These are phyloP conservation scores for Exocentrus adspersus DNA, from an alignment of 2,888 invertebrate genomes.

Conservation along the genomic window DNA sequence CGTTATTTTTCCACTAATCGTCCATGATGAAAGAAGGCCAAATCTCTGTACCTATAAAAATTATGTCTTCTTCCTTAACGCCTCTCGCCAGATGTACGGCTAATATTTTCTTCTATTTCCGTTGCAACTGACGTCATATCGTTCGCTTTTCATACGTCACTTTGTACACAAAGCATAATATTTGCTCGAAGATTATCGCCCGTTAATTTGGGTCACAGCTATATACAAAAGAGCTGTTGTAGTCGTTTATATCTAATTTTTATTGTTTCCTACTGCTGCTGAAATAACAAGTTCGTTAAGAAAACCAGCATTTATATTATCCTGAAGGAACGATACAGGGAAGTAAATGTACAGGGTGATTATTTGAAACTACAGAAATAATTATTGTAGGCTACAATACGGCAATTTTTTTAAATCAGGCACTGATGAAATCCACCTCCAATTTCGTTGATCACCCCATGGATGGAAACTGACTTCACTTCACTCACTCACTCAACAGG, in stretches of 20 bases:
- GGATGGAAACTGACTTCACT: too few species aligned
- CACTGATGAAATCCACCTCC: too few species aligned
- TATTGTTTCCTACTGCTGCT: conserved; percentile 18
- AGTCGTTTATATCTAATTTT: background rate
- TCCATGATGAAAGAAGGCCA: conserved; percentile 7
- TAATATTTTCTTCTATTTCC: conserved; percentile 40
- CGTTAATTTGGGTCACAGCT: conserved; percentile 28
- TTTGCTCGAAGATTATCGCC: conserved; percentile 35
- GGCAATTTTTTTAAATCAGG: too few species aligned
- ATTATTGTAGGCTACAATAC: too few species aligned
- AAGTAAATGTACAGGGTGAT: too few species aligned
- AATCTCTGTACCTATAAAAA: background rate
- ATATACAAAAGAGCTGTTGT: conserved; percentile 11
- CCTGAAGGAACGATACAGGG: too few species aligned
- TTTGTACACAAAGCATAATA: conserved; percentile 41
- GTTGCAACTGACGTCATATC: conserved; percentile 45
- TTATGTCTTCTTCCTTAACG: conserved; percentile 27
- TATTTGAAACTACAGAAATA: too few species aligned
- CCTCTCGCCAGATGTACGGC: conserved; percentile 34
- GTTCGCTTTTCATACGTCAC: conserved; percentile 43
- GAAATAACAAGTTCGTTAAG: conserved; percentile 11
- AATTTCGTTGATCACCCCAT: too few species aligned
- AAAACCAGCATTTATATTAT: background rate
- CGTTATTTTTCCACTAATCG: conserved; percentile 1
- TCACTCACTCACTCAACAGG: too few species aligned